Conservation (phyloP, 2,797 vertebrate species). For the Spondyliosoma cantharus region DNA sequence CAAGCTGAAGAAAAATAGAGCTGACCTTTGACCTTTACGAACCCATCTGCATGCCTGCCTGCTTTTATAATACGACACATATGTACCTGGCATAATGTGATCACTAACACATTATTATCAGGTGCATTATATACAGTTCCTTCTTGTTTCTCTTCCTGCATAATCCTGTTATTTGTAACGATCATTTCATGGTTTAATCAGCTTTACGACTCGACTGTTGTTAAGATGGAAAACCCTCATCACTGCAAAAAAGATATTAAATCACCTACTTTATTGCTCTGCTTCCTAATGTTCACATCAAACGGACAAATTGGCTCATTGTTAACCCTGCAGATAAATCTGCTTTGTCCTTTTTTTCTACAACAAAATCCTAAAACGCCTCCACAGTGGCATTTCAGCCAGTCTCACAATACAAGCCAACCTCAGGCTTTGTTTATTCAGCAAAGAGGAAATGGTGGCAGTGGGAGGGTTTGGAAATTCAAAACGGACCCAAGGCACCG, state of each 20-base stretch:
- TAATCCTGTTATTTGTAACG: neutral
- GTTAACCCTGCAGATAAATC: slow-evolving; percentile 26
- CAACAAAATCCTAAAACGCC: slow-evolving; percentile 26
- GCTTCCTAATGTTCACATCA: slow-evolving; percentile 7
- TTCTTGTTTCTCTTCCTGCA: slow-evolving; percentile 11
- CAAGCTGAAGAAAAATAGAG: slow-evolving; percentile 52
- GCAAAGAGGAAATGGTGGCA: slow-evolving; percentile 69
- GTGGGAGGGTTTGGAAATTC: slow-evolving; percentile 64
- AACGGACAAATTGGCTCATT: slow-evolving; percentile 1
- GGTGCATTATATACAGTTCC: neutral
- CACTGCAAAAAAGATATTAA: slow-evolving; percentile 4
- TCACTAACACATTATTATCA: slow-evolving; percentile 18
- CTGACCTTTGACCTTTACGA: slow-evolving; percentile 72
- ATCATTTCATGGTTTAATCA: neutral
- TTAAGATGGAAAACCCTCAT: neutral
- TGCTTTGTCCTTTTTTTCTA: slow-evolving; percentile 30
- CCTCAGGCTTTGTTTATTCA: slow-evolving; percentile 69
- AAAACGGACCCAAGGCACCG: slow-evolving; percentile 59
- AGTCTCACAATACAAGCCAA: slow-evolving; percentile 48
- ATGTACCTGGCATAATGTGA: slow-evolving; percentile 1
- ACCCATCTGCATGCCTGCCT: slow-evolving; percentile 47
- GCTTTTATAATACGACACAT: slow-evolving; percentile 6
- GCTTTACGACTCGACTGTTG: neutral
- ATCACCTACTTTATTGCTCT: neutral
- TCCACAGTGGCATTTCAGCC: slow-evolving; percentile 57